Conservation (phyloP, 2,113 vertebrate genomes). For the Dipodomys spectabilis region DNA sequence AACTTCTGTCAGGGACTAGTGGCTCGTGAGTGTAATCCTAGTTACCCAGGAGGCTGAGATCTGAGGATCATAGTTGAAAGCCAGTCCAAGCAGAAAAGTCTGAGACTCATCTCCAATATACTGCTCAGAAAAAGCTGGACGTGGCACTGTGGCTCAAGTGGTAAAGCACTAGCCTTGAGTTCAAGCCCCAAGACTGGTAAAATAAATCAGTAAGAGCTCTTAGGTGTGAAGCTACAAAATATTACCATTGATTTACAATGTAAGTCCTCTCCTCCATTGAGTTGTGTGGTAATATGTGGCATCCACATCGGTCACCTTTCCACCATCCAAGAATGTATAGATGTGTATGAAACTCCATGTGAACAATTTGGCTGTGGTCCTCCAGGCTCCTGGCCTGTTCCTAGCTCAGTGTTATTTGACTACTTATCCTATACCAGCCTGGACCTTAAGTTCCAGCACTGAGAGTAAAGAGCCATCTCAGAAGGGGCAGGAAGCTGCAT, state of each 20-base stretch:
- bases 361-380: neutral
- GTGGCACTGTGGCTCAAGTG: too few species aligned
- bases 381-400: neutral
- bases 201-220: neutral
- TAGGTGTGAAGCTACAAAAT: neutral
- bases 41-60: too few species aligned
- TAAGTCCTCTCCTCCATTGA: neutral
- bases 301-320: neutral
- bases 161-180: too few species aligned
- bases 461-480: neutral
- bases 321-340: neutral
- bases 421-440: neutral
- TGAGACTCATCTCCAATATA: too few species aligned
- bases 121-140: too few species aligned
- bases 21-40: too few species aligned
- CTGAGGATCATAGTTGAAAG: too few species aligned
- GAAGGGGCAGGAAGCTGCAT: neutral
- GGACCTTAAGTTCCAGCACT: neutral
- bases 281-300: too few species aligned
- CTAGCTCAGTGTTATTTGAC: accelerated
- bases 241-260: neutral
- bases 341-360: too few species aligned
- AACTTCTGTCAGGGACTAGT: too few species aligned
- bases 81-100: too few species aligned
- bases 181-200: too few species aligned